A percentile compares a stretch with the other conserved stretches of the same genome.
Evolutionary conservation across 2,888 invertebrate genomes (phyloP).

Genomic region (Mythimna loreyi): DNA sequence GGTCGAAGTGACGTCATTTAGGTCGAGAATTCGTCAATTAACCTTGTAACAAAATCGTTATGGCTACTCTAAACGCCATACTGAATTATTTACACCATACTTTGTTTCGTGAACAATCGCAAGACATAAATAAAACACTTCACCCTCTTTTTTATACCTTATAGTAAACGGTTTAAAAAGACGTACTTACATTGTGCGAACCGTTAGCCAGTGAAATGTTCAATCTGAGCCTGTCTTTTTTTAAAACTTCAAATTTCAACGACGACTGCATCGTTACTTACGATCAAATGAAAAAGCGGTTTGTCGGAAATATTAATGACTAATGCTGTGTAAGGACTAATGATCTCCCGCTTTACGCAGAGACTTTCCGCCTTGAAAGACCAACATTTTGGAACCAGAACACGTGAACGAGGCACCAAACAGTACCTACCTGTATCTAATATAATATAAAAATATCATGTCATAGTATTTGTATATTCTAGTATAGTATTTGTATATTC

Average conservation of each 20-base stretch:
- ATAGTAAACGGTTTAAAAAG: neutral
- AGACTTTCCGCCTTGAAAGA: no score
- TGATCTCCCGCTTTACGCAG: no score
- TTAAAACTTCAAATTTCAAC: neutral
- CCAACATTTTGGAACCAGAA: neutral
- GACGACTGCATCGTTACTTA: neutral
- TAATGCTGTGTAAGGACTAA: no score
- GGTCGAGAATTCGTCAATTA: slow-evolving; percentile 37
- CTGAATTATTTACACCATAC: slow-evolving; percentile 18
- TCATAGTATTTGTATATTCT: no score
- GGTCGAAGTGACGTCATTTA: slow-evolving; percentile 39
- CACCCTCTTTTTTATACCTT: neutral
- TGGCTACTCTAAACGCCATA: slow-evolving; percentile 13
- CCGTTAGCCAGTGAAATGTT: neutral
- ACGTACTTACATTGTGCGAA: neutral
- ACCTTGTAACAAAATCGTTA: slow-evolving; percentile 20
- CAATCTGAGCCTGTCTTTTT: neutral
- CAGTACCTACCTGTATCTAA: no score
- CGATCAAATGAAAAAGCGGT: neutral
- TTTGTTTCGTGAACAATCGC: slow-evolving; percentile 19
- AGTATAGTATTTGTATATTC: no score
- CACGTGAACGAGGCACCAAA: no score
- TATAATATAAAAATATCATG: no score
- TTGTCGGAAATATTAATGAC: neutral
- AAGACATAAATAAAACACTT: neutral